These are phyloP conservation scores for Sinosuthora webbiana DNA, from an alignment of 2,113 vertebrate species.

Conservation along the genomic window DNA sequence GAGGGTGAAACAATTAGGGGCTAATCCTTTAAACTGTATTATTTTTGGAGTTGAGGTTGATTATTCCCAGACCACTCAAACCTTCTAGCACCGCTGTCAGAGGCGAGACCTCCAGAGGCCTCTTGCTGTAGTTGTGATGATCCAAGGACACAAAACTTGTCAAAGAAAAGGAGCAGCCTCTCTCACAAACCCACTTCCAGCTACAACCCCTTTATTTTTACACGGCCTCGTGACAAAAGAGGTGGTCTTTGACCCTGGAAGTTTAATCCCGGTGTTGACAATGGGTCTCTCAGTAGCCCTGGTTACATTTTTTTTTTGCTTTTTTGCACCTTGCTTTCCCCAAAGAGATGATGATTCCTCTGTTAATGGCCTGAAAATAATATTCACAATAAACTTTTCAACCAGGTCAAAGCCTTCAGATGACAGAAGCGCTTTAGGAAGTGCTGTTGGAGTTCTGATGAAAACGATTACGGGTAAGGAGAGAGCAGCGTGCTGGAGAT, in stretches of 20 bases:
- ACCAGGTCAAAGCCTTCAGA: background rate
- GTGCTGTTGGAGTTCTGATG: background rate
- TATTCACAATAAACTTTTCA: slow-evolving; percentile 7
- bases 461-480: background rate
- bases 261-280: slow-evolving; percentile 10
- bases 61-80: background rate
- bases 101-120: background rate
- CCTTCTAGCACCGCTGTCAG: background rate
- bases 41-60: slow-evolving; percentile 7
- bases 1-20: background rate
- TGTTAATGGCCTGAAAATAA: background rate
- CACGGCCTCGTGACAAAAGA: background rate
- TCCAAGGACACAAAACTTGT: background rate
- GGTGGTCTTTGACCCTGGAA: background rate
- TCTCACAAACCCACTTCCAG: background rate
- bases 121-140: background rate
- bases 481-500: background rate
- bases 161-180: background rate
- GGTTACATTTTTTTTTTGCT: background rate
- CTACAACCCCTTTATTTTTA: background rate
- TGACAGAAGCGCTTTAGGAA: slow-evolving; percentile 19
- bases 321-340: background rate
- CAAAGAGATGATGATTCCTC: background rate
- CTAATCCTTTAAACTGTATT: slow-evolving; percentile 4
- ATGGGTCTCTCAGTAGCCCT: background rate